Evolutionary conservation across 92 coral and sea anemone species (phyloP), one percentile per base, ranked within the genome.

Genomic region (Meandrina meandrites): DNA sequence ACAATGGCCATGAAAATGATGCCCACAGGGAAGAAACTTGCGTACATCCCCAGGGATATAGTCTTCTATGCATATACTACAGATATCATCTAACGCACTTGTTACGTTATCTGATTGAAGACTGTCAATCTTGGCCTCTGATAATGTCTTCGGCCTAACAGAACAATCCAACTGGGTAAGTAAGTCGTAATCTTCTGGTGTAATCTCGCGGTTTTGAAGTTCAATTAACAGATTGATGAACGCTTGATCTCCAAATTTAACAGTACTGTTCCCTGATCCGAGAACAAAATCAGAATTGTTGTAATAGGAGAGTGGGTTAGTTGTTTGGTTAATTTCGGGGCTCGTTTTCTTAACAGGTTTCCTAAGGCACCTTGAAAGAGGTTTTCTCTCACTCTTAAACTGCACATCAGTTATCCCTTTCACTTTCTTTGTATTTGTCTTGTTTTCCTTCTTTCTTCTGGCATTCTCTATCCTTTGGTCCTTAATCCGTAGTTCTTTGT

Each of bases 161-260:
- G 92, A 90, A 14, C 80, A 76, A 76, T 97, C 99, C 56, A 97
- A 84, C 47, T 92, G 93, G 56, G 95, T 56, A 15, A 97, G 94
- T 28, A 95, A 51, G 50, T 95, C 97, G 73, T 91, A 97, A 86
- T 97, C 99, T 84, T 97, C 97, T 75, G 99, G 97, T 0, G 98
- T 93, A 36, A 97, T 94, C 60, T 97, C 99, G 35, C 99, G 84
- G 28, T 89, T 86, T 79, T 97, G 99, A 24, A 97, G 90, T 53
- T 86, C 86, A 30, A 97, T 86, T 4, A 97, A 84, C 42, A 69
- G 40, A 32, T 81, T 86, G 37, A 93, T 27, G 17, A 89, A 84
- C 17, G 76, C 68, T 31, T 90, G 88, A 40, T 87, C 89, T 50
- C 45, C 90, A 84, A 92, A 84, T 69, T 92, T 92, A 56, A 87